phyloP scores from a whole-genome alignment of 2,113 vertebrate species.

The Bombycilla garrulus region DNA sequence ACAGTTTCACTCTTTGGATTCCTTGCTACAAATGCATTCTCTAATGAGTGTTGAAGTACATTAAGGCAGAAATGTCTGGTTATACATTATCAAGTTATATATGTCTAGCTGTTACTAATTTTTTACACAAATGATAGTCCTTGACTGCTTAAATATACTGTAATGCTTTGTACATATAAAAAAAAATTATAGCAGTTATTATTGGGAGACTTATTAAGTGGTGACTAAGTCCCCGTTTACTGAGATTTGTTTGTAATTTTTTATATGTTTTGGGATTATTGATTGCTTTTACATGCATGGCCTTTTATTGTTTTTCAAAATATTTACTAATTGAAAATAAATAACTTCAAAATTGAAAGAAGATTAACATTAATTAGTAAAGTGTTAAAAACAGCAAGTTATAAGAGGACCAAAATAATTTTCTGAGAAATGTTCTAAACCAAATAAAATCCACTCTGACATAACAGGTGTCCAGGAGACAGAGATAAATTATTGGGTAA shows the following conservation, averaged over 20 bases:
- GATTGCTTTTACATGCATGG: neutral
- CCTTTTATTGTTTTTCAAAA: neutral
- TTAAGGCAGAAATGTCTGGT: neutral
- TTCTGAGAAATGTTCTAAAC: neutral
- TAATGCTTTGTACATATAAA: neutral
- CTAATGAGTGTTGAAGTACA: neutral
- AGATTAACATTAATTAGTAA: neutral
- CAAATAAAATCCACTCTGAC: neutral
- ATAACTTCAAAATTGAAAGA: neutral
- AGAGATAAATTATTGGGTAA: neutral
- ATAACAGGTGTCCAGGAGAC: rapidly evolving
- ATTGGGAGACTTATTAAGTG: neutral
- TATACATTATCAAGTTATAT: neutral
- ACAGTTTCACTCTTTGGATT: neutral
- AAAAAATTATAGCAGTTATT: neutral
- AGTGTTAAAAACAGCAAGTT: neutral
- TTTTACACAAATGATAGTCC: neutral
- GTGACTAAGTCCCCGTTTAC: neutral
- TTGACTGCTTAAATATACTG: neutral
- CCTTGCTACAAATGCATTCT: neutral
- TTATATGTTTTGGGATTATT: neutral
- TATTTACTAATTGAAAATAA: neutral
- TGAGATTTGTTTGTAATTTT: neutral
- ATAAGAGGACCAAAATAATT: neutral
- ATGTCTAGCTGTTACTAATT: neutral